phyloP scores from a whole-genome alignment of 2,797 vertebrate genomes.

The Dipus sagitta region DNA sequence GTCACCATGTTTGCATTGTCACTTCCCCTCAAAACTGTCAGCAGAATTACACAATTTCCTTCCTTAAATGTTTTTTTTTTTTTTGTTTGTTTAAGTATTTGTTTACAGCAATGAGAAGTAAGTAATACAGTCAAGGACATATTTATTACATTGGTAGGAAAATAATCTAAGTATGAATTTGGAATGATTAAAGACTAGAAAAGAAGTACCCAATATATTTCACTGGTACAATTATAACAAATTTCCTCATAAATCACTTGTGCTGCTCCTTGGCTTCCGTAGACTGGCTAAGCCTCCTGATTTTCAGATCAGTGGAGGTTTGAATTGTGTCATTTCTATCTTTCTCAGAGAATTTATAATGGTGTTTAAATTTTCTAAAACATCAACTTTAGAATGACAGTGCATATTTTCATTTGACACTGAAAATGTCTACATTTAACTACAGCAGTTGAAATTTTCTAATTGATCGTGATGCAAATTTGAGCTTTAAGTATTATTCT shows the following conservation, averaged over 20 bases:
- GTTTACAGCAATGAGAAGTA: no score
- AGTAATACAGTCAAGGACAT: slow-evolving; percentile 60
- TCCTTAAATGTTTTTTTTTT: no score
- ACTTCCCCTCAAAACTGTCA: no score
- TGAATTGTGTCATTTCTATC: slow-evolving; percentile 84
- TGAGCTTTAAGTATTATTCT: background rate
- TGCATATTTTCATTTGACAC: slow-evolving; percentile 36
- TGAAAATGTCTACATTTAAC: slow-evolving; percentile 10
- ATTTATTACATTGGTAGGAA: slow-evolving; percentile 63
- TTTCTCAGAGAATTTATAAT: slow-evolving; percentile 74
- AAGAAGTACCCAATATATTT: slow-evolving; percentile 61
- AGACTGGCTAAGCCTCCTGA: slow-evolving; percentile 66
- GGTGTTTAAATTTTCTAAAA: slow-evolving; percentile 59
- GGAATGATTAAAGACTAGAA: slow-evolving; percentile 78
- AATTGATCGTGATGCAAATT: background rate
- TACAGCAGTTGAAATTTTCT: slow-evolving; percentile 10
- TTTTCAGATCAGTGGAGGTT: slow-evolving; percentile 79
- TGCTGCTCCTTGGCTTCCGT: slow-evolving; percentile 73
- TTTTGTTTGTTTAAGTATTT: no score
- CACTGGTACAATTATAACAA: slow-evolving; percentile 70
- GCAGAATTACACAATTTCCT: no score
- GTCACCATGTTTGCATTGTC: no score
- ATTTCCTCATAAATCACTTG: slow-evolving; percentile 79
- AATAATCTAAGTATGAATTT: slow-evolving; percentile 63
- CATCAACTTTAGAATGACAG: slow-evolving; percentile 71